phyloP scores from a whole-genome alignment of 1,140 invertebrate genomes.

The Neodiprion virginianus region DNA sequence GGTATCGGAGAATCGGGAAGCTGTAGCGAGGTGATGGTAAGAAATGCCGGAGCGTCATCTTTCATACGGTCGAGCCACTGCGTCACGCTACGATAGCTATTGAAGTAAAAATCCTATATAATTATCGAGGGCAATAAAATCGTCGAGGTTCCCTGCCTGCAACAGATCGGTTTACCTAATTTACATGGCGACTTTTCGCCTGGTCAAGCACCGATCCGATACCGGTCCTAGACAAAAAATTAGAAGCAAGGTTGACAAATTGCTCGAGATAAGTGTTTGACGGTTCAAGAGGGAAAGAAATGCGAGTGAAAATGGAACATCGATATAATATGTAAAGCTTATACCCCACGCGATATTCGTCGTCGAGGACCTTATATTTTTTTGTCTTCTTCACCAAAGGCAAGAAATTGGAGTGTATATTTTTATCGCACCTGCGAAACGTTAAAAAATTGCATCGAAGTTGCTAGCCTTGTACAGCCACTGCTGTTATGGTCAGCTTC shows the following conservation, averaged over 20 bases:
- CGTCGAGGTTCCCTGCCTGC: no score
- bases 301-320: not conserved
- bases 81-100: not conserved
- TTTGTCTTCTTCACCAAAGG: constrained; percentile 12
- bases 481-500: constrained; percentile 34
- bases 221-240: not conserved
- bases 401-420: constrained; percentile 22
- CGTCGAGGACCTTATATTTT: no score
- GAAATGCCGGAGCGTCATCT: constrained; percentile 46
- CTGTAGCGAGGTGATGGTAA: constrained; percentile 51
- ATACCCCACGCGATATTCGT: no score
- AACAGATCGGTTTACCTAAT: not conserved
- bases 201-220: not conserved
- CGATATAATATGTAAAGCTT: not conserved
- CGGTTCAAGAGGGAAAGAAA: not conserved
- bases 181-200: not conserved
- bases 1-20: constrained; percentile 53
- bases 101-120: not conserved
- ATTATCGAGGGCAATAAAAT: no score
- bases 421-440: constrained; percentile 32
- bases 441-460: constrained; percentile 44
- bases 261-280: not conserved
- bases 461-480: constrained; percentile 39
- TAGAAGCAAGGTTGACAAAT: not conserved
- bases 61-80: constrained; percentile 27